Conservation (phyloP, 2,888 invertebrate species). For the Stratiomys singularior region DNA sequence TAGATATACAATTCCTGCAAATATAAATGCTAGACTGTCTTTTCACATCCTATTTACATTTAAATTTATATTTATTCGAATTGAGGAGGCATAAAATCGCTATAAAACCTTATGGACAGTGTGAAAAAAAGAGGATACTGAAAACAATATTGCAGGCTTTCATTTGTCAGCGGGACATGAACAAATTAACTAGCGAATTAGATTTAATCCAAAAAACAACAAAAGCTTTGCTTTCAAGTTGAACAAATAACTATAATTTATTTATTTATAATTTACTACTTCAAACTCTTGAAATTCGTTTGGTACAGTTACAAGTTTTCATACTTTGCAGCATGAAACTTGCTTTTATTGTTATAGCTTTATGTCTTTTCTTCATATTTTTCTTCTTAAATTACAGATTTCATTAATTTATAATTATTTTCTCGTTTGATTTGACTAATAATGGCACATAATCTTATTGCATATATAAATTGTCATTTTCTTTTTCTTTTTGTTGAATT, state of each 20-base stretch:
- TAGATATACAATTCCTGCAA: conserved; percentile 39
- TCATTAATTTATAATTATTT: conserved; percentile 18
- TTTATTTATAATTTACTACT: not conserved
- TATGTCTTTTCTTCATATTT: not conserved
- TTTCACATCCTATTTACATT: conserved; percentile 37
- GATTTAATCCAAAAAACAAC: no score
- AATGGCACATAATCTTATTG: conserved; percentile 66
- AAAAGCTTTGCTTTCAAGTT: no score
- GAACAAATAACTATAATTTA: no score
- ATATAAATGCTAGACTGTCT: conserved; percentile 33
- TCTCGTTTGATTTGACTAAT: conserved; percentile 56
- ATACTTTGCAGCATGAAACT: not conserved
- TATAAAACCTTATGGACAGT: no score
- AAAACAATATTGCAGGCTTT: no score
- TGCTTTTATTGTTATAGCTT: not conserved
- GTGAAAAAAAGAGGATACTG: no score
- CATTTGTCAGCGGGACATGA: no score
- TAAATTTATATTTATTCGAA: not conserved
- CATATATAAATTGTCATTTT: conserved; percentile 57
- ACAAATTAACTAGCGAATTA: no score
- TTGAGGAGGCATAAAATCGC: no score
- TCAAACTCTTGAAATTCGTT: not conserved
- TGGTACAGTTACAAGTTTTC: not conserved
- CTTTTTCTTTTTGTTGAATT: not conserved
- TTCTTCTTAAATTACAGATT: not conserved